Conservation (phyloP, 2,888 invertebrate species). For the Nemurella pictetii region DNA sequence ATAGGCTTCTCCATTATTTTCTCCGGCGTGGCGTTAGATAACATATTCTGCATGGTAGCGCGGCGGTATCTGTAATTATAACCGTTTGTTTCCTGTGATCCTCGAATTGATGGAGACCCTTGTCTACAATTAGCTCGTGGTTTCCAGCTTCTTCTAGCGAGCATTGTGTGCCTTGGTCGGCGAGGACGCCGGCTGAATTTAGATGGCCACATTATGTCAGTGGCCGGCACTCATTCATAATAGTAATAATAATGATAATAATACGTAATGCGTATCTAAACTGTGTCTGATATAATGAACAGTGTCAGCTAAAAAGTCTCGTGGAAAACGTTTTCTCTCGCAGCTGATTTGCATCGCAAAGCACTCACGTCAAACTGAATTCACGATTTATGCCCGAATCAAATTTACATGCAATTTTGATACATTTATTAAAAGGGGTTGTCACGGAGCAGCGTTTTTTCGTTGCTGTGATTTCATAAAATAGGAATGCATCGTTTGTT, state of each 20-base stretch:
- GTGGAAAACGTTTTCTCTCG: neutral
- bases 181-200: conserved; percentile 25
- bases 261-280: neutral
- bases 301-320: neutral
- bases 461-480: neutral
- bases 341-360: neutral
- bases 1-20: neutral
- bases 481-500: neutral
- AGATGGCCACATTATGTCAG: conserved; percentile 33
- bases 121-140: neutral
- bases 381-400: neutral
- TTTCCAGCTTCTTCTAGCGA: neutral
- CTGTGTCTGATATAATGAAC: conserved; percentile 8
- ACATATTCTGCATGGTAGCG: neutral
- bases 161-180: neutral
- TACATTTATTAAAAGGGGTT: neutral
- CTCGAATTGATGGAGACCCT: neutral
- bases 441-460: neutral
- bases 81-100: neutral
- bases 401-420: conserved; percentile 3
- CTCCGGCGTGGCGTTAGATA: neutral
- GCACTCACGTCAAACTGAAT: neutral
- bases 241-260: neutral
- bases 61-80: neutral
- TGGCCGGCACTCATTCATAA: conserved; percentile 23